Evolutionary conservation across 2,888 invertebrate genomes (phyloP), one percentile per base, ranked within the genome.

Genomic region (Microplitis manilae): DNA sequence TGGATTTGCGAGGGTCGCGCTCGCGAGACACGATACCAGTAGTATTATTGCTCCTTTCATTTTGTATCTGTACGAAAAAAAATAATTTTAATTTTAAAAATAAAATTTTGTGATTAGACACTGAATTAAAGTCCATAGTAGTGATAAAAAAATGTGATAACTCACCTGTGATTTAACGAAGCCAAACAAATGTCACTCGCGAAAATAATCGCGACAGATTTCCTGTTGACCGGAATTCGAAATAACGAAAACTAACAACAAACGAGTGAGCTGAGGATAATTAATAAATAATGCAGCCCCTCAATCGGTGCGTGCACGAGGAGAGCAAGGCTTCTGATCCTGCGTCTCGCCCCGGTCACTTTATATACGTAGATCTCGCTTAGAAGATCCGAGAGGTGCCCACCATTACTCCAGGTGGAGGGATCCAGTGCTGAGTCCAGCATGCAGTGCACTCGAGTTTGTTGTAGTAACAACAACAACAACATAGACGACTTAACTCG

Each of bases 281-380:
- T 30, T 30, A 30, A 30, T 30, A 30, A 30, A 30, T 30, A 30
- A 61, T 41, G 64, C 40, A 40, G 73, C 70, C 17, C 81, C 78
- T 77, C 80, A 76, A 81, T 81, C 83, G 84, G 84, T 84, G 85
- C 84, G 85, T 86, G 75, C 85, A 86, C 86, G 86, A 87, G 85
- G 86, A 86, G 81, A 84, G 83, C 84, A 82, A 87, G 85, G 86
- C 86, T 87, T 90, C 90, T 90, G 89, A 89, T 85, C 86, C 80
- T 86, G 86, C 86, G 85, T 88, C 85, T 86, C 83, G 88, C 87
- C 88, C 87, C 85, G 85, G 80, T 84, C 85, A 87, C 83, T 88
- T 89, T 90, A 90, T 90, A 90, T 90, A 90, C 87, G 88, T 88
- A 82, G 88, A 87, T 88, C 86, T 83, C 83, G 85, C 84, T 84